Evolutionary conservation across 1,140 invertebrate species (phyloP).

Genomic region (Tetramorium parvispinum): DNA sequence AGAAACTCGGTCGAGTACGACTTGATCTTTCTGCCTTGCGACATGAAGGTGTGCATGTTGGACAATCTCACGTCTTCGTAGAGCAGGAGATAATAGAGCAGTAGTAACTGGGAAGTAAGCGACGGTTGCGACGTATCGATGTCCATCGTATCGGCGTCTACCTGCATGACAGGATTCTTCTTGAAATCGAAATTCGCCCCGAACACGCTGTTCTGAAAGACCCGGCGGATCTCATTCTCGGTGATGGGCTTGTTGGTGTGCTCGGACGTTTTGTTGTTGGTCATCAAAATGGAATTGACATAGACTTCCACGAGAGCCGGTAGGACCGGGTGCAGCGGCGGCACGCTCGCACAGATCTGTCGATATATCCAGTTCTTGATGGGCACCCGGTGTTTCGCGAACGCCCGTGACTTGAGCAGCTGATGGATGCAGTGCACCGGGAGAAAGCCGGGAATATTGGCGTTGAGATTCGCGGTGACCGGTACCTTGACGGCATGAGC

Average conservation of each 20-base stretch:
- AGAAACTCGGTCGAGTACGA: slow-evolving; percentile 95
- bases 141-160: slow-evolving; percentile 86
- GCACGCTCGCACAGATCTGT: slow-evolving; percentile 94
- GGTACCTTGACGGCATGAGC: slow-evolving; percentile 98
- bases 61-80: slow-evolving; percentile 96
- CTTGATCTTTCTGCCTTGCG: slow-evolving; percentile 92
- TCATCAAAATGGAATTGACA: slow-evolving; percentile 96
- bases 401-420: slow-evolving; percentile 96
- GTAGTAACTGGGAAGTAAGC: slow-evolving; percentile 94
- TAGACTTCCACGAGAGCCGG: slow-evolving; percentile 98
- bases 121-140: slow-evolving; percentile 89
- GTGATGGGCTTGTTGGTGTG: slow-evolving; percentile 96
- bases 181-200: slow-evolving; percentile 89
- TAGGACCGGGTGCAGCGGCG: slow-evolving; percentile 96
- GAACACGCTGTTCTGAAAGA: slow-evolving; percentile 93
- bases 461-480: slow-evolving; percentile 95
- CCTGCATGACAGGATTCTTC: slow-evolving; percentile 85
- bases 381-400: slow-evolving; percentile 97
- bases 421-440: slow-evolving; percentile 99
- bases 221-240: slow-evolving; percentile 94
- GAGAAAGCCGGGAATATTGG: slow-evolving; percentile 95
- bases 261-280: slow-evolving; percentile 90
- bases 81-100: slow-evolving; percentile 96
- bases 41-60: slow-evolving; percentile 90
- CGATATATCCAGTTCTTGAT: slow-evolving; percentile 98